Evolutionary conservation across 1,140 invertebrate species (phyloP).

Genomic region (Pseudoatta argentina): DNA sequence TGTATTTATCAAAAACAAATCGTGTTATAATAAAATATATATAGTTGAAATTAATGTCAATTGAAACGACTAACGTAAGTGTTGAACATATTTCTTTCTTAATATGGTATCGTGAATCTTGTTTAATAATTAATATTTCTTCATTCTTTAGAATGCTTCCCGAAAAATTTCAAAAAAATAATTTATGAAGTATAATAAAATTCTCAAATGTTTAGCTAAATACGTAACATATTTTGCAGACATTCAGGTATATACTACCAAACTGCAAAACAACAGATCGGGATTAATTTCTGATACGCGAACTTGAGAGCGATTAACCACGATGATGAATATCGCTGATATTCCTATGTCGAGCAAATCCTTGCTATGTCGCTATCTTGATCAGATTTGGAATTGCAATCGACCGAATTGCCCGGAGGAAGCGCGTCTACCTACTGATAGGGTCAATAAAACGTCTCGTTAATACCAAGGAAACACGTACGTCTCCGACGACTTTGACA

Average conservation of each 20-base stretch:
- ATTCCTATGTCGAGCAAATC: not conserved
- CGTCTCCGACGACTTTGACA: conserved; percentile 62
- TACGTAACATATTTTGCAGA: not conserved
- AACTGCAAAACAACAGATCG: not conserved
- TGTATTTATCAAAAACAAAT: not conserved
- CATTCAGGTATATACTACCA: not conserved
- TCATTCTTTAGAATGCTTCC: not conserved
- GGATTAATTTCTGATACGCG: conserved; percentile 13
- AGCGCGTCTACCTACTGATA: conserved; percentile 24
- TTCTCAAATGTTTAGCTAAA: not conserved
- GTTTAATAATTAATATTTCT: not conserved
- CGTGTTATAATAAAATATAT: not conserved
- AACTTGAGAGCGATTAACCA: conserved; percentile 37
- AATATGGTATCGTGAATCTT: not conserved
- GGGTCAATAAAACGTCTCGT: conserved; percentile 65
- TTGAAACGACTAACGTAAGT: not conserved
- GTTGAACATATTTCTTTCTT: not conserved
- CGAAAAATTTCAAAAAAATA: not conserved
- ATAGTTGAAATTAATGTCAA: not conserved
- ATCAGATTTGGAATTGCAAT: conserved; percentile 39
- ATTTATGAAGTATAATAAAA: conserved; percentile 9
- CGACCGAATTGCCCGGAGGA: conserved; percentile 11
- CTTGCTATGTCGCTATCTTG: not conserved
- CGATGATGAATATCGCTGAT: not conserved
- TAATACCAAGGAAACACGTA: conserved; percentile 66